These are phyloP conservation scores for Equus quagga DNA, from an alignment of 2,113 vertebrate species.

Conservation along the genomic window DNA sequence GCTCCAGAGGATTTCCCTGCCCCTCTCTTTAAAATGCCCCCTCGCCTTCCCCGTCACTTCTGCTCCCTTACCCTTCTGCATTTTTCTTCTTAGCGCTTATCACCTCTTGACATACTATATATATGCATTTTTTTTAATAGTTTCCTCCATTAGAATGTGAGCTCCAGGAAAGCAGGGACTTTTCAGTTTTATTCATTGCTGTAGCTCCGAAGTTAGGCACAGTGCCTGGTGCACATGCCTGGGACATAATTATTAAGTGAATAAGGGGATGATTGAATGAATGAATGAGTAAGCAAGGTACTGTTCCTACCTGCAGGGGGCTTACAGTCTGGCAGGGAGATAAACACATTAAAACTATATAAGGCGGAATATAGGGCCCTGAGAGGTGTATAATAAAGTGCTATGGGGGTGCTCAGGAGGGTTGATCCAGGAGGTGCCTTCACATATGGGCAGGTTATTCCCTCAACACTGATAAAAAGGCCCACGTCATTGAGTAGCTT, in stretches of 20 bases:
- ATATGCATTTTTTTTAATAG: background rate
- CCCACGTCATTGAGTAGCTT: background rate
- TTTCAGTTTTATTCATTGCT: background rate
- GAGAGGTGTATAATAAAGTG: background rate
- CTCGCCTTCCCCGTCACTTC: background rate
- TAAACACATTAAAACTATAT: background rate
- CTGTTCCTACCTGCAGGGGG: background rate
- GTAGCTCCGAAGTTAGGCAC: background rate
- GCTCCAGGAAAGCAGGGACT: background rate
- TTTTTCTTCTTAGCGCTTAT: background rate
- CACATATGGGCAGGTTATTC: background rate
- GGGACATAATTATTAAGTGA: background rate
- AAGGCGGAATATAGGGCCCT: background rate
- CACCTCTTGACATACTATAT: background rate
- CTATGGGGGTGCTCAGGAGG: background rate
- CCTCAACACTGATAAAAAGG: background rate
- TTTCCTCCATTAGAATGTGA: background rate
- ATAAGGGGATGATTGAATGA: background rate
- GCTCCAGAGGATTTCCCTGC: background rate
- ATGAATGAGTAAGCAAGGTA: background rate
- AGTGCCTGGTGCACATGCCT: background rate
- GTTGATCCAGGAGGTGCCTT: background rate
- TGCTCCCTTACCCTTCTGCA: background rate
- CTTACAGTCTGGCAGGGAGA: background rate
- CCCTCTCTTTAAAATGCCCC: background rate